These are phyloP conservation scores for Anthoptus insignis DNA, from an alignment of 2,888 invertebrate genomes.

Conservation along the genomic window DNA sequence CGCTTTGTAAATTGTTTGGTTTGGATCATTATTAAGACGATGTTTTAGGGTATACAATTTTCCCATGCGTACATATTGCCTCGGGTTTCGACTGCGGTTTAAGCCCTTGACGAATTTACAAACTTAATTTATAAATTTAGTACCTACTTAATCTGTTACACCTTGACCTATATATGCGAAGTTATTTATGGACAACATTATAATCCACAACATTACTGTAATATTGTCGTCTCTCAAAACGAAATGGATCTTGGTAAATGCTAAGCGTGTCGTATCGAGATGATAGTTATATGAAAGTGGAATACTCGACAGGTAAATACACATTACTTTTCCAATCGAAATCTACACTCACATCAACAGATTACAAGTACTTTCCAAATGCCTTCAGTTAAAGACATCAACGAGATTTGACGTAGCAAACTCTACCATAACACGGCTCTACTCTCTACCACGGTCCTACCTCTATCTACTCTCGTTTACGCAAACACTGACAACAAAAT, in stretches of 20 bases:
- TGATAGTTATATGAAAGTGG: constrained; percentile 18
- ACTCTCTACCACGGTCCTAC: constrained; percentile 28
- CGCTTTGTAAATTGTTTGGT: constrained; percentile 79
- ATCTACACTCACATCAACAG: constrained; percentile 42
- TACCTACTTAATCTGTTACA: not conserved
- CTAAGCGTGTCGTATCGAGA: no score
- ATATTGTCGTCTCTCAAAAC: no score
- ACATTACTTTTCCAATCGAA: constrained; percentile 36
- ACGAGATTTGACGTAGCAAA: constrained; percentile 68
- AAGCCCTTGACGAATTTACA: constrained; percentile 24
- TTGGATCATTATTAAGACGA: constrained; percentile 74
- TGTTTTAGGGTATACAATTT: constrained; percentile 67
- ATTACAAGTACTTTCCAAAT: constrained; percentile 77
- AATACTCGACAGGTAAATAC: constrained; percentile 23
- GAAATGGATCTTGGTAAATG: no score
- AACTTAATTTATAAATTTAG: constrained; percentile 12
- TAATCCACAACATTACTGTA: no score
- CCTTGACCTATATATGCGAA: no score
- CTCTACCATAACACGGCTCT: constrained; percentile 28
- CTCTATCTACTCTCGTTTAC: constrained; percentile 17
- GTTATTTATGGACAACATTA: no score
- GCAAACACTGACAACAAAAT: no score
- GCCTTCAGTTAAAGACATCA: constrained; percentile 83
- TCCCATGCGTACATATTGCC: constrained; percentile 54
- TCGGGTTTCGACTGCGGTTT: constrained; percentile 41